A percentile compares a stretch with the other conserved stretches of the same genome.
These are phyloP conservation scores for Gallinago paraguaiae DNA, from an alignment of 2,113 vertebrate species.

Conservation along the genomic window DNA sequence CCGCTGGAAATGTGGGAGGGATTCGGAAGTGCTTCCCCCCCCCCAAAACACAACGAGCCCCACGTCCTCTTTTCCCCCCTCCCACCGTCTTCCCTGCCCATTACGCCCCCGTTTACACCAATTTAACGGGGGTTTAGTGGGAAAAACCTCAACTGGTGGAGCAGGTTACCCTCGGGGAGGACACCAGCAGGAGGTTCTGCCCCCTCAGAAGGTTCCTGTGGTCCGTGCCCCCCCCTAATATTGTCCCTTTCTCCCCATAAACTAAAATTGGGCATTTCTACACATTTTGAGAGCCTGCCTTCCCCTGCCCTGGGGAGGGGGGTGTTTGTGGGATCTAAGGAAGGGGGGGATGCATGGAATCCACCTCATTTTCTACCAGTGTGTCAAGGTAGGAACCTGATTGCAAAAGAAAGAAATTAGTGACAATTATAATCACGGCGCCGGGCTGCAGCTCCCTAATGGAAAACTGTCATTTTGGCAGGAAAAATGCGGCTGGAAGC, in stretches of 20 bases:
- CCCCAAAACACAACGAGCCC: too few relatives aligned
- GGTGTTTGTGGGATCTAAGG: background rate
- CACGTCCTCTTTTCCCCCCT: background rate
- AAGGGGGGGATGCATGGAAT: background rate
- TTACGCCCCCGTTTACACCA: background rate
- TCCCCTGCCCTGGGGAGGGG: background rate
- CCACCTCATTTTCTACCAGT: background rate
- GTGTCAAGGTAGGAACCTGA: background rate
- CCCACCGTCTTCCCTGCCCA: background rate
- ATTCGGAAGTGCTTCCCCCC: background rate
- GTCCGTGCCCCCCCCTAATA: fast-evolving
- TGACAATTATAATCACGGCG: conserved; percentile 31
- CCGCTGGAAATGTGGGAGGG: fast-evolving
- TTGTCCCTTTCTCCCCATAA: background rate
- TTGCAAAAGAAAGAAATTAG: conserved; percentile 49
- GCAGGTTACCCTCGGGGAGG: background rate
- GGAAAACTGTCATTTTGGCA: conserved; percentile 10
- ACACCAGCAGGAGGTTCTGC: fast-evolving
- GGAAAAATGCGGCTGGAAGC: background rate
- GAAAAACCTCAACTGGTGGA: background rate
- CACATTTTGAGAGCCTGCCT: fast-evolving
- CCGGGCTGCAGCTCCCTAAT: background rate
- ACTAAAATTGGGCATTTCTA: fast-evolving
- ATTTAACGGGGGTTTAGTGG: background rate
- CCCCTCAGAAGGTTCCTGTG: fast-evolving